Evolutionary conservation across 2,113 vertebrate genomes (phyloP).

Genomic region (Eonycteris spelaea): DNA sequence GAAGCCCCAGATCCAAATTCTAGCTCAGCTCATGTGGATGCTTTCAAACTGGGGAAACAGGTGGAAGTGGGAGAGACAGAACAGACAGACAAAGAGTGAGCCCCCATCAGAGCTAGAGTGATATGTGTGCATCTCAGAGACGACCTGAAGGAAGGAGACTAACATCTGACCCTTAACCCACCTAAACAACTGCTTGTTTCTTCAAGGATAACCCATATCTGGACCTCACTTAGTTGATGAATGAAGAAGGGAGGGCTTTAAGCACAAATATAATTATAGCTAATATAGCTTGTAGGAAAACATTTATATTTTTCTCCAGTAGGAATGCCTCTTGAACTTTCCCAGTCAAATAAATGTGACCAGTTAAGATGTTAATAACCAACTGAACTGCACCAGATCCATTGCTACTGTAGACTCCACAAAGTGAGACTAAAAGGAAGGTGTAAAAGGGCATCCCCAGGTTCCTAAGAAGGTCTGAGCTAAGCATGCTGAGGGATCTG

Average conservation of each 20-base stretch:
- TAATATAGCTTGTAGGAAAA: slow-evolving; percentile 69
- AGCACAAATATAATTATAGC: slow-evolving; percentile 71
- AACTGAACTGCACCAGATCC: slow-evolving; percentile 49
- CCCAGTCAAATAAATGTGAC: slow-evolving; percentile 32
- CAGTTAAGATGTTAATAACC: slow-evolving; percentile 73
- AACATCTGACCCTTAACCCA: slow-evolving; percentile 42
- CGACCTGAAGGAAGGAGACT: slow-evolving; percentile 75
- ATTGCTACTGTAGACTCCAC: background rate
- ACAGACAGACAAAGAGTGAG: background rate
- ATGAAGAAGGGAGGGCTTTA: slow-evolving; percentile 64
- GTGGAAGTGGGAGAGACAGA: slow-evolving; percentile 13
- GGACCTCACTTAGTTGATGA: slow-evolving; percentile 35
- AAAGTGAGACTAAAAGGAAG: background rate
- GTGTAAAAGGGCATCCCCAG: background rate
- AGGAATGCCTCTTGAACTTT: slow-evolving; percentile 71
- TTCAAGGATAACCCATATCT: slow-evolving; percentile 68
- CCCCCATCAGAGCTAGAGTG: background rate
- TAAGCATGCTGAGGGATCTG: background rate
- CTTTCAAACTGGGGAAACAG: slow-evolving; percentile 54
- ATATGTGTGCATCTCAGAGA: slow-evolving; percentile 63
- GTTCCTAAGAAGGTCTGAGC: slow-evolving; percentile 20
- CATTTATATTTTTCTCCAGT: slow-evolving; percentile 73
- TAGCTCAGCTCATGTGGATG: slow-evolving; percentile 67
- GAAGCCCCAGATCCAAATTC: slow-evolving; percentile 54
- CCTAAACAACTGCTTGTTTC: slow-evolving; percentile 57